A percentile compares a stretch with the other conserved stretches of the same genome.
phyloP scores from a whole-genome alignment of 1,140 invertebrate species.

The Antheraea pernyi region DNA sequence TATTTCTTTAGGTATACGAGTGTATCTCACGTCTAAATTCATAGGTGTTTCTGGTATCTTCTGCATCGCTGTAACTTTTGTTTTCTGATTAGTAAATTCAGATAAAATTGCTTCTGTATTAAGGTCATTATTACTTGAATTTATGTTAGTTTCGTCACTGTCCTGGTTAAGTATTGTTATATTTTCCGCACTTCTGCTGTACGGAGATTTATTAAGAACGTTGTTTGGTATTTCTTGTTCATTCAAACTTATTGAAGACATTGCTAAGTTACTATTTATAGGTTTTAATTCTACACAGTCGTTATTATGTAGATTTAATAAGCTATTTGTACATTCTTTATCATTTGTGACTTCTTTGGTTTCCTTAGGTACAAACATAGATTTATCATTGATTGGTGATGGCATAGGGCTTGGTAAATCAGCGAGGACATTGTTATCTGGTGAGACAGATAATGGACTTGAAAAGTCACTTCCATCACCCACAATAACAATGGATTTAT shows the following conservation, averaged over 20 bases:
- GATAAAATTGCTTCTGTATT: conserved; percentile 59
- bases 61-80: conserved; percentile 52
- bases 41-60: conserved; percentile 48
- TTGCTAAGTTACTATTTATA: conserved; percentile 30
- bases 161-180: conserved; percentile 38
- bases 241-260: conserved; percentile 55
- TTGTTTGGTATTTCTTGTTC: conserved; percentile 34
- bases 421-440: conserved; percentile 1
- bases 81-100: conserved; percentile 58
- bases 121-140: conserved; percentile 44
- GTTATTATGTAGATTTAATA: conserved; percentile 5
- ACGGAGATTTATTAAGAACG: conserved; percentile 35
- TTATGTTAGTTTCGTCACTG: conserved; percentile 17
- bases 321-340: conserved; percentile 10
- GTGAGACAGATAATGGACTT: conserved; percentile 14
- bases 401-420: not conserved
- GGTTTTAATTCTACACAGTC: conserved; percentile 2
- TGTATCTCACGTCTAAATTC: conserved; percentile 38
- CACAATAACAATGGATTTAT: not conserved
- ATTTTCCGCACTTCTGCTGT: conserved; percentile 63
- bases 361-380: conserved; percentile 3
- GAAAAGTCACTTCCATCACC: conserved; percentile 20
- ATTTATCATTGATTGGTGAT: conserved; percentile 5
- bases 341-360: conserved; percentile 22
- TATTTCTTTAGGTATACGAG: conserved; percentile 60